phyloP scores from a whole-genome alignment of 2,113 vertebrate genomes.

The Chaenocephalus aceratus region DNA sequence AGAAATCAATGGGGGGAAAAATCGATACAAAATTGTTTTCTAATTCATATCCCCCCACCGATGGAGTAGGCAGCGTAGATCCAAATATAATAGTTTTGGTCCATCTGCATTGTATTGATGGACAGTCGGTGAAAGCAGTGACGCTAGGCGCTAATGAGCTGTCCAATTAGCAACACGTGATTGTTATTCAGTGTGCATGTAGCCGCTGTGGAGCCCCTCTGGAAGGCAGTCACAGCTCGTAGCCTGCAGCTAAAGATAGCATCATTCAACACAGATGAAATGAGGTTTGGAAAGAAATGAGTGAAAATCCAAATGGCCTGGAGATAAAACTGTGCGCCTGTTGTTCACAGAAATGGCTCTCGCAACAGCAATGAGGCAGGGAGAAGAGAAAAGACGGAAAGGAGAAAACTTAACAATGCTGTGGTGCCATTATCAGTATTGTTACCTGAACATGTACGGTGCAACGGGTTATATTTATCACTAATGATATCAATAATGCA shows the following conservation, averaged over 20 bases:
- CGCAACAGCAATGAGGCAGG: slow-evolving; percentile 40
- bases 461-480: slow-evolving; percentile 65
- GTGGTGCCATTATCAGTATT: slow-evolving; percentile 46
- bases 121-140: slow-evolving; percentile 35
- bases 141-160: slow-evolving; percentile 51
- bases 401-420: slow-evolving; percentile 32
- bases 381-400: slow-evolving; percentile 21
- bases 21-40: slow-evolving; percentile 66
- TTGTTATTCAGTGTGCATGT: slow-evolving; percentile 54
- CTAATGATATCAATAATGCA: slow-evolving; percentile 76
- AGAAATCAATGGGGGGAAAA: slow-evolving; percentile 48
- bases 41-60: slow-evolving; percentile 48
- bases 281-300: slow-evolving; percentile 65
- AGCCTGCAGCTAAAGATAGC: slow-evolving; percentile 74
- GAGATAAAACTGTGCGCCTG: slow-evolving; percentile 64
- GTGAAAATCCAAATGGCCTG: slow-evolving; percentile 73
- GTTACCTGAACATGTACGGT: slow-evolving; percentile 65
- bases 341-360: slow-evolving; percentile 70
- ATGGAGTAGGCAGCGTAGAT: slow-evolving; percentile 15
- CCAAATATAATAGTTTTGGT: slow-evolving; percentile 39
- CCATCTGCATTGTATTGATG: slow-evolving; percentile 45
- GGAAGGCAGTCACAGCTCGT: slow-evolving; percentile 43
- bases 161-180: slow-evolving; percentile 57
- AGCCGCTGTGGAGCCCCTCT: slow-evolving; percentile 43
- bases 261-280: slow-evolving; percentile 71